Percentiles rank a stretch among this genome's conserved stretches.
These are phyloP conservation scores for Caloenas nicobarica DNA, from an alignment of 2,113 vertebrate genomes.

Conservation along the genomic window DNA sequence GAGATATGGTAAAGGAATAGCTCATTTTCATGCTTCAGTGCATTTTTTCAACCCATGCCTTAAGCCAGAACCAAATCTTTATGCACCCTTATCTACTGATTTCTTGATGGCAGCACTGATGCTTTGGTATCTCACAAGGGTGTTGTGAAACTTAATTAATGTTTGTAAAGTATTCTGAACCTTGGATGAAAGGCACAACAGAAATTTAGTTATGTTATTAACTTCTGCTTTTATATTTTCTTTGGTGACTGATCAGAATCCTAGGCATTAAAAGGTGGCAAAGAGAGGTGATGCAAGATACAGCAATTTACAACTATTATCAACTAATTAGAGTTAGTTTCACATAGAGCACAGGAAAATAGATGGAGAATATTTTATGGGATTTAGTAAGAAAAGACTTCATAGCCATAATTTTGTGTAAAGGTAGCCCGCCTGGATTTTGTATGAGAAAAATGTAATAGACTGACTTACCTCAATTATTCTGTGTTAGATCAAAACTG, in stretches of 20 bases:
- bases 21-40: neutral
- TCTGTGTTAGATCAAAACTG: neutral
- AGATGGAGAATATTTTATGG: neutral
- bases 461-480: neutral
- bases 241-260: slow-evolving; percentile 8
- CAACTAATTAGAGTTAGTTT: neutral
- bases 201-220: slow-evolving; percentile 15
- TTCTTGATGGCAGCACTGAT: neutral
- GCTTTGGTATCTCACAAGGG: slow-evolving; percentile 25
- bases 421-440: neutral
- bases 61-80: neutral
- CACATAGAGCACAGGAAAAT: neutral
- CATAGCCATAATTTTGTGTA: neutral
- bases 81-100: neutral
- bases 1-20: neutral
- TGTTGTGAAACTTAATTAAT: slow-evolving; percentile 51
- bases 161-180: slow-evolving; percentile 16
- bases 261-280: neutral
- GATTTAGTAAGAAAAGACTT: neutral
- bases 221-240: slow-evolving; percentile 25
- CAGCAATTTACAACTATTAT: slow-evolving; percentile 7
- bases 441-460: neutral
- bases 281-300: neutral
- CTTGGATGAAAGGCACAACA: slow-evolving; percentile 21
- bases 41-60: neutral